phyloP scores from a whole-genome alignment of 2,797 vertebrate genomes.

The Danionella dracula region DNA sequence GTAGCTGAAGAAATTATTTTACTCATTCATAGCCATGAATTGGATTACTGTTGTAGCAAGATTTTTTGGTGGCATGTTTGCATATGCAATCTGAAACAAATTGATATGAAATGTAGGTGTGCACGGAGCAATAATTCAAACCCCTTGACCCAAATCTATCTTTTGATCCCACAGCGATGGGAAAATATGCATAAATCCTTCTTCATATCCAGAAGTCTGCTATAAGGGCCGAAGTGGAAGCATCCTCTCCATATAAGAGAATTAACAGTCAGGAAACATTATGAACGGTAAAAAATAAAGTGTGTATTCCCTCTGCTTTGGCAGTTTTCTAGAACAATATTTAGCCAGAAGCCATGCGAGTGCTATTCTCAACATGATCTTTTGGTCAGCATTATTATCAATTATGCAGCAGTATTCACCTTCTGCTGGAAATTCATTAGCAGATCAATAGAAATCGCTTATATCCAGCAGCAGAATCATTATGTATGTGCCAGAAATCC shows the following conservation, averaged over 20 bases:
- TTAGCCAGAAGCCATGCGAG: constrained; percentile 17
- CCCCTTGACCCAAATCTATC: constrained; percentile 26
- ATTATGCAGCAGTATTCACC: constrained; percentile 64
- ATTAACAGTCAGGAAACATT: constrained; percentile 34
- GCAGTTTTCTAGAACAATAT: constrained; percentile 28
- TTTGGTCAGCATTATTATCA: constrained; percentile 49
- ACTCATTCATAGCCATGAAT: background rate
- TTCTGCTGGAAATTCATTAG: constrained; percentile 49
- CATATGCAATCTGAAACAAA: constrained; percentile 26
- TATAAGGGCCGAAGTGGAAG: background rate
- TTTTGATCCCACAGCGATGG: constrained; percentile 8
- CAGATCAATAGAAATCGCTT: constrained; percentile 67
- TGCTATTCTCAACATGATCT: constrained; percentile 1
- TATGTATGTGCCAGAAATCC: constrained; percentile 32
- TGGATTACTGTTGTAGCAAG: constrained; percentile 22
- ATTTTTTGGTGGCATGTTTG: constrained; percentile 5
- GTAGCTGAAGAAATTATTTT: background rate
- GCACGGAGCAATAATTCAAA: constrained; percentile 28
- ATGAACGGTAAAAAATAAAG: constrained; percentile 13
- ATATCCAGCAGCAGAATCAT: constrained; percentile 32
- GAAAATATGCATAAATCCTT: background rate
- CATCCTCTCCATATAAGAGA: background rate
- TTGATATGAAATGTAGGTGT: constrained; percentile 7
- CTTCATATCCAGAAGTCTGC: background rate
- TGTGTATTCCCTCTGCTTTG: constrained; percentile 12